Evolutionary conservation across 2,888 invertebrate genomes (phyloP), one percentile per base, ranked within the genome.

Genomic region (Eucera pruinosa): DNA sequence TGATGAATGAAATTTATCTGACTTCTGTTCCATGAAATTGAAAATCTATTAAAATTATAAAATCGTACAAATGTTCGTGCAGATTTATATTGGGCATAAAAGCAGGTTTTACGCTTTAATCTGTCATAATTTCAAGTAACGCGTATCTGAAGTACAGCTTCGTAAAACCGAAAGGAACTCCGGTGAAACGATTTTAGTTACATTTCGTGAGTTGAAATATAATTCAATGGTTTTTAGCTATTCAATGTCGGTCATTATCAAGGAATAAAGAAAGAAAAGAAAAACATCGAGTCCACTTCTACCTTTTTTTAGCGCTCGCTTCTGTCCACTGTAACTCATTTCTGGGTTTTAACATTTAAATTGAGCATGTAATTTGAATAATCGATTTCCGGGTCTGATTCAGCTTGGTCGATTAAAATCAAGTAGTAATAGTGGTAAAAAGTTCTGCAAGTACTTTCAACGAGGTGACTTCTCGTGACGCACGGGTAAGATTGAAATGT

Each of bases 311-410:
- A 7, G 1, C 30, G 4, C 11, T 20, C 43, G n/a, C 65, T n/a
- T 23, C 43, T 45, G 45, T 48, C 25, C 54, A 7, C 27, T 18
- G 48, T 6, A 41, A 55, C 54, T 54, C 58, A 48, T 45, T 60
- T 60, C 76, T 52, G 15, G 23, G 41, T 45, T 70, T 78, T 55
- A 55, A 70, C 77, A 30, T 30, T 30, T 30, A 30, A 30, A 30
- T 30, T 39, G 67, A 57, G 41, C 52, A 11, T 78, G 66, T 50
- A 62, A 78, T 78, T 78, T 77, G 67, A 78, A 77, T 77, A 78
- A 71, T 76, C 72, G 77, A 72, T 78, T 43, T 47, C 33, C 43
- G 11, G n/a, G 27, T 41, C 15, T 11, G 61, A 33, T 36, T 65
- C 52, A 9, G 43, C 18, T 18, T 48, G 33, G 30, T 50, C 55